Evolutionary conservation across 2,888 invertebrate species (phyloP).

Genomic region (Scaptodrosophila latifasciaeformis): DNA sequence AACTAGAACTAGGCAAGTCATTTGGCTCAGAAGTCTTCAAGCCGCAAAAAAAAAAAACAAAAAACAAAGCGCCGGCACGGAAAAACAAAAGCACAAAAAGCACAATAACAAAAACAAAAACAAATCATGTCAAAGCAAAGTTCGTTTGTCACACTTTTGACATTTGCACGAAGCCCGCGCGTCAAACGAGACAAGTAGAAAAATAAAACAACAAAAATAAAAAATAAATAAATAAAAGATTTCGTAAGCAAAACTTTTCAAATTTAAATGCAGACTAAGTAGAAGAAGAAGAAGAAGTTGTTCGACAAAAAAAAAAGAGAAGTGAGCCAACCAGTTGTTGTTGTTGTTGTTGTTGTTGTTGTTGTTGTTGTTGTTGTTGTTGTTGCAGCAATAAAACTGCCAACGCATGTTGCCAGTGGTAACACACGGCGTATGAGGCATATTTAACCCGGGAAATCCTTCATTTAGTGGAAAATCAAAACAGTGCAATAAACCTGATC

Average conservation of each 20-base stretch:
- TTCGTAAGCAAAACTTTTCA: too few relatives aligned
- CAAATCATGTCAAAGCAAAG: conserved; percentile 34
- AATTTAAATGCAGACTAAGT: too few relatives aligned
- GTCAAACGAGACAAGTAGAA: conserved; percentile 1
- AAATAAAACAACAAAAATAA: background rate
- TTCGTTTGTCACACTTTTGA: conserved; percentile 52
- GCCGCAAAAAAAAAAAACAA: background rate
- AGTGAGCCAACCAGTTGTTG: background rate
- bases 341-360: conserved; percentile 13
- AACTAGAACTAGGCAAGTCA: too few relatives aligned
- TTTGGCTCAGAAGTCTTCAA: background rate
- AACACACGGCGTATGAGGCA: conserved; percentile 44
- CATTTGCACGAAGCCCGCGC: conserved; percentile 40
- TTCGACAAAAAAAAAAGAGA: background rate
- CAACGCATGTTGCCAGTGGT: conserved; percentile 6
- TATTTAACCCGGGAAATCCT: conserved; percentile 5
- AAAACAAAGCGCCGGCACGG: background rate
- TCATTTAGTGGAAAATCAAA: too few relatives aligned
- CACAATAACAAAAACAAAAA: background rate
- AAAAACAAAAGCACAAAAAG: background rate
- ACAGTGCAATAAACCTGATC: too few relatives aligned
- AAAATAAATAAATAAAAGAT: too few relatives aligned
- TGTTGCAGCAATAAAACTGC: background rate
- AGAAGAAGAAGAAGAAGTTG: too few relatives aligned
- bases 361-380: conserved; percentile 3